phyloP scores from a whole-genome alignment of 2,888 invertebrate species.

The Drosophila yooni region DNA sequence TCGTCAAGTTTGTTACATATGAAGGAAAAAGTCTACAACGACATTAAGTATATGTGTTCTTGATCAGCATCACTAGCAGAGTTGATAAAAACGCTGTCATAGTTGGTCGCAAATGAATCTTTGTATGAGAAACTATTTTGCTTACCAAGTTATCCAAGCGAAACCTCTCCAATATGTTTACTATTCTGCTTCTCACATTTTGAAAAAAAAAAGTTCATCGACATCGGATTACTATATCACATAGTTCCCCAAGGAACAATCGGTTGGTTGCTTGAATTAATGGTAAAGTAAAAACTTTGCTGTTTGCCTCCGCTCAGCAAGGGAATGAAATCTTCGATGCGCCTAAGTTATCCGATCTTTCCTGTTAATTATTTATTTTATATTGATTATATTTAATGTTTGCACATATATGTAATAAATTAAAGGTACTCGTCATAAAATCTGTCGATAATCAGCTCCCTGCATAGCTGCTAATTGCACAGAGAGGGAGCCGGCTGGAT shows the following conservation, averaged over 20 bases:
- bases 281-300: background rate
- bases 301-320: background rate
- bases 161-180: background rate
- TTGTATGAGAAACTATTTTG: no score
- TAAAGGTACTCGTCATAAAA: background rate
- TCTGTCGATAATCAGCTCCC: background rate
- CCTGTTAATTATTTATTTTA: conserved; percentile 1
- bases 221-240: background rate
- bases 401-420: background rate
- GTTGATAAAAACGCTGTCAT: rapidly evolving
- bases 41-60: background rate
- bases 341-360: background rate
- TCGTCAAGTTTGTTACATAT: background rate
- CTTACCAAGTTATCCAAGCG: rapidly evolving
- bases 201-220: background rate
- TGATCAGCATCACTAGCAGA: no score
- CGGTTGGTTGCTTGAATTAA: rapidly evolving
- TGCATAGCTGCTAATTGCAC: background rate
- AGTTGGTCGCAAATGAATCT: no score
- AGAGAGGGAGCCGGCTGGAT: background rate
- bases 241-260: background rate
- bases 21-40: background rate
- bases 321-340: background rate
- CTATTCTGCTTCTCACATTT: background rate
- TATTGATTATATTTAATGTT: conserved; percentile 1